Evolutionary conservation across 2,797 vertebrate genomes (phyloP), one percentile per base, ranked within the genome.

Genomic region (Acanthurus leucopareius): DNA sequence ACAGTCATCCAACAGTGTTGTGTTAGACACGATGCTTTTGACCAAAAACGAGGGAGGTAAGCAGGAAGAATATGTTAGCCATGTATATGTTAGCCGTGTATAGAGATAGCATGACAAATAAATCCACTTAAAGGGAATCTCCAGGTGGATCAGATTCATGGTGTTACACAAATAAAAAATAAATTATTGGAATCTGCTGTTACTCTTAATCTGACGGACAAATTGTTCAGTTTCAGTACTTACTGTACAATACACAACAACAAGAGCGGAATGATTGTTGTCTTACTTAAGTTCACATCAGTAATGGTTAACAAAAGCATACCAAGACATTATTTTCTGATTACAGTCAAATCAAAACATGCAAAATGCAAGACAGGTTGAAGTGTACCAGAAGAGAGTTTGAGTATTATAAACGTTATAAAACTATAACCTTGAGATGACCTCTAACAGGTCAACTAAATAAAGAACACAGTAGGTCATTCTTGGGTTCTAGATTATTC

Each of bases 1-100:
- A 19, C 97, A 97, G 80, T 87, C 94, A 7, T 93, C 96, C 3
- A 92, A 92, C 0, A 91, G 94, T 32, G 87, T 98, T 74, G 88
- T 96, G 88, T 81, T 97, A 76, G 96, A 98, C 28, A 96, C 96
- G 0, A 78, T 97, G 83, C 91, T 97, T 75, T 95, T 98, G 63
- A 96, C 96, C 0, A 96, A 97, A 86, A 96, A 97, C 0, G 97
- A 97, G 69, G 92, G 88, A 3, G 87, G 92, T 51, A 98, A 97
- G 91, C 95, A 93, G 45, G 97, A 96, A 68, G 96, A 98, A 86
- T 95, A 35, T 35, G 32, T 35, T 35, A 35, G 2, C 32, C 32
- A 35, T 35, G 32, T 35, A 35, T 35, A 96, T 85, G 94, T 97
- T 74, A 99, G 96, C 90, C 95, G 96, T 0, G 94, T 99, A 73